A percentile compares a stretch with the other conserved stretches of the same genome.
phyloP scores from a whole-genome alignment of 2,888 invertebrate species.

The Sepiola atlantica region DNA sequence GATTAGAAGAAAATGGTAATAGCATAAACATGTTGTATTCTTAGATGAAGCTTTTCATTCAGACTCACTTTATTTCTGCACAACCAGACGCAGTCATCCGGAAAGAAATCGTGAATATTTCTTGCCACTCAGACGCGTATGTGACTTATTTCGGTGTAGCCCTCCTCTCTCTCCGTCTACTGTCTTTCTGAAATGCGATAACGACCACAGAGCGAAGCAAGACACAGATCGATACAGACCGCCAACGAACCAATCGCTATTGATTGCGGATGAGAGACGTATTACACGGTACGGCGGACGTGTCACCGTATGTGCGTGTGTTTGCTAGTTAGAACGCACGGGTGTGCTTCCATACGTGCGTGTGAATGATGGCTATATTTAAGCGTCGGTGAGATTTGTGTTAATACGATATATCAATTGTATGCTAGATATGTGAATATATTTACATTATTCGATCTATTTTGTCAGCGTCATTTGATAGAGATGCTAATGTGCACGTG shows the following conservation, averaged over 20 bases:
- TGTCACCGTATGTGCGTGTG: neutral
- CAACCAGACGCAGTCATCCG: neutral
- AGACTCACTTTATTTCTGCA: neutral
- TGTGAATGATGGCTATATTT: no score
- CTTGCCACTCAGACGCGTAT: neutral
- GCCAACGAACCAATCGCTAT: neutral
- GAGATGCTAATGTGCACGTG: no score
- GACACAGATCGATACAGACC: neutral
- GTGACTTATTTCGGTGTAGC: neutral
- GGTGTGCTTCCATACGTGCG: no score
- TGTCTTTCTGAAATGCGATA: neutral
- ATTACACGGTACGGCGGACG: neutral
- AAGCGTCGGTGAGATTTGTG: no score
- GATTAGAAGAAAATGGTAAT: no score
- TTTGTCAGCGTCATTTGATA: no score
- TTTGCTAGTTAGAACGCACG: no score
- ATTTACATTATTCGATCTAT: no score
- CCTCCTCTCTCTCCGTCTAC: neutral
- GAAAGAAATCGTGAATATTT: neutral
- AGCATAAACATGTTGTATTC: no score
- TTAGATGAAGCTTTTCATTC: neutral
- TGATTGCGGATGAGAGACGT: neutral
- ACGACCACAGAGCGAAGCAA: neutral
- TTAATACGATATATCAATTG: no score
- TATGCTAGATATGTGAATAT: no score